Evolutionary conservation across 2,797 vertebrate species (phyloP), one percentile per base, ranked within the genome.

Genomic region (Pelobates cultripes): DNA sequence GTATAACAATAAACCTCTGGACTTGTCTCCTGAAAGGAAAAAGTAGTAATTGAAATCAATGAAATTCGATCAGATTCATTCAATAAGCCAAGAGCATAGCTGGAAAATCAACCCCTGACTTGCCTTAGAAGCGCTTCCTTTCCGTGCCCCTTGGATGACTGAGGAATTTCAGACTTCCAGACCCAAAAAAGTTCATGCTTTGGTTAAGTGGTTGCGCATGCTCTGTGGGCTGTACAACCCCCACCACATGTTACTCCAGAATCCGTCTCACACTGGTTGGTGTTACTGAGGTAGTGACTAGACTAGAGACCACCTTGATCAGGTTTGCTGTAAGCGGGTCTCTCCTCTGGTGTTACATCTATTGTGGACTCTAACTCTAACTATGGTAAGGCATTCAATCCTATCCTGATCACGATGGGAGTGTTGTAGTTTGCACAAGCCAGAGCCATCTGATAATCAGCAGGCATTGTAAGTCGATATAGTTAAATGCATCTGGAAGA

Each of bases 151-250:
- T 64, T 10, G 28, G 72, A 70, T 75, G 64, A 71, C 66, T 84
- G 82, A 75, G 72, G 77, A 75, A 84, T 79, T 84, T 71, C 73
- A 74, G 43, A 17, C 42, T 79, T 79, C 68, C 82, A 75, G 67
- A 75, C 66, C 82, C 75, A 78, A 83, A 83, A 83, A 73, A 73
- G 75, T 77, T 79, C 10, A 68, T 17, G 47, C 70, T 74, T 63
- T 57, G 60, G 47, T 51, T 15, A 74, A 60, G 51, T 70, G 66
- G 5, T 5, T 63, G 82, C 77, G 57, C 82, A 84, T 84, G 82
- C 77, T 42, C 82, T 75, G 61, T 28, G 55, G 69, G 47, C 43
- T 6, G 14, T 28, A 51, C 43, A 51, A 15, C 45, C 80, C 45
- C 68, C 74, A 67, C 79, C 79, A 53, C 70, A 40, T 73, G 78